Evolutionary conservation across 2,888 invertebrate genomes (phyloP).

Genomic region (Chouioia cunea): DNA sequence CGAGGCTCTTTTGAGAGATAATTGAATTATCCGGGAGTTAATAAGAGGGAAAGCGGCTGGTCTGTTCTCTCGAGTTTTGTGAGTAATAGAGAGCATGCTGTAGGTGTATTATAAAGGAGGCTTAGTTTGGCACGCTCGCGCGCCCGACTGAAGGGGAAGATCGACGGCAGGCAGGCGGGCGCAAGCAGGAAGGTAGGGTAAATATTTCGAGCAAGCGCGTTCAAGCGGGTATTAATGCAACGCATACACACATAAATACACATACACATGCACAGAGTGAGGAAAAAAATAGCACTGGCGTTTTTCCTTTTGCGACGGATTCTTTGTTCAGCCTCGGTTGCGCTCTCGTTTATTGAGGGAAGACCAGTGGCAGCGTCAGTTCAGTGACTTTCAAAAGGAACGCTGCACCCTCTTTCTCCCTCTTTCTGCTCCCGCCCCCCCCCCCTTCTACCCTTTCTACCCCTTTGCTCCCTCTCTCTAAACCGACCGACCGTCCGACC

Average conservation of each 20-base stretch:
- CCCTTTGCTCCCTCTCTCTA: no score
- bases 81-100: constrained; percentile 11
- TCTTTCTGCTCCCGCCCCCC: no score
- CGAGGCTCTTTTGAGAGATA: constrained; percentile 7
- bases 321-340: constrained; percentile 17
- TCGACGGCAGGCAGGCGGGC: background rate
- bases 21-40: constrained; percentile 33
- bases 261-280: background rate
- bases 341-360: constrained; percentile 10
- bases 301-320: constrained; percentile 8
- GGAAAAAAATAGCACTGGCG: constrained; percentile 6
- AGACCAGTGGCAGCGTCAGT: constrained; percentile 17
- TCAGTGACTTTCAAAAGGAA: constrained; percentile 28
- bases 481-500: background rate
- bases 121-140: no score
- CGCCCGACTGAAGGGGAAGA: constrained; percentile 13
- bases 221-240: constrained; percentile 21
- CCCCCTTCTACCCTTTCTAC: no score
- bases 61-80: background rate
- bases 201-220: constrained; percentile 32
- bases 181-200: constrained; percentile 12
- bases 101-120: constrained; percentile 14
- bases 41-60: constrained; percentile 23
- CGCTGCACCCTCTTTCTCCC: constrained; percentile 1
- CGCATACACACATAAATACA: no score